Percentiles rank a stretch among this genome's conserved stretches.
These are phyloP conservation scores for Bolinopsis microptera DNA, from an alignment of 37 sponge, comb jelly and placozoan species.

Conservation along the genomic window DNA sequence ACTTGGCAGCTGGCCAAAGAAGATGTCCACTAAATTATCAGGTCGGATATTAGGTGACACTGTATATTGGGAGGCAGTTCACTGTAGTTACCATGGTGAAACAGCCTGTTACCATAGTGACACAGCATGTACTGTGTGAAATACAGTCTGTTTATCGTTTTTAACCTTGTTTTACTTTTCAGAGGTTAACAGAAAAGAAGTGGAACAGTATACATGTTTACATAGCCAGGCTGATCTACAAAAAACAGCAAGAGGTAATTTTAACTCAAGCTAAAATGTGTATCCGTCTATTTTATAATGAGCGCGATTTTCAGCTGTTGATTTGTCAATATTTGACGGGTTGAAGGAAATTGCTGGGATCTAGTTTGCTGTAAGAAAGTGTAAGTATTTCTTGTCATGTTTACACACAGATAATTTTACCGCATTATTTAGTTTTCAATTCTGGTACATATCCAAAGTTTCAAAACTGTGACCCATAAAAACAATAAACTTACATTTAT, in stretches of 20 bases:
- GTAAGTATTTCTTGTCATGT: neutral
- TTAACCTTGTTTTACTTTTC: no score
- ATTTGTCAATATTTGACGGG: neutral
- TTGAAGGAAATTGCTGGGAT: neutral
- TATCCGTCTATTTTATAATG: neutral
- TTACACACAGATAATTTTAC: neutral
- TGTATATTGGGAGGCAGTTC: no score
- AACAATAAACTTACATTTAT: no score
- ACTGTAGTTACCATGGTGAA: no score
- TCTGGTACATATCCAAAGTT: neutral
- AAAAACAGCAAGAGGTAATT: slow-evolving; percentile 57
- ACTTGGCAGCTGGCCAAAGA: no score
- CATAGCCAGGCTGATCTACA: slow-evolving; percentile 57
- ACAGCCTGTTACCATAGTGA: no score
- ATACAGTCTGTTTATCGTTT: no score
- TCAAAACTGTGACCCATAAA: no score
- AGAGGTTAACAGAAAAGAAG: slow-evolving; percentile 35
- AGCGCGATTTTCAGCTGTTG: neutral
- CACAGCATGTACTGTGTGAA: no score
- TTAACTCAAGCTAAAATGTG: neutral
- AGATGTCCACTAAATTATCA: no score
- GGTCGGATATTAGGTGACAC: no score
- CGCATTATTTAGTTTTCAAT: neutral
- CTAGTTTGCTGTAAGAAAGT: neutral
- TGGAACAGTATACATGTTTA: slow-evolving; percentile 65